Evolutionary conservation across 2,888 invertebrate genomes (phyloP), one percentile per base, ranked within the genome.

Genomic region (Euplagia quadripunctaria): DNA sequence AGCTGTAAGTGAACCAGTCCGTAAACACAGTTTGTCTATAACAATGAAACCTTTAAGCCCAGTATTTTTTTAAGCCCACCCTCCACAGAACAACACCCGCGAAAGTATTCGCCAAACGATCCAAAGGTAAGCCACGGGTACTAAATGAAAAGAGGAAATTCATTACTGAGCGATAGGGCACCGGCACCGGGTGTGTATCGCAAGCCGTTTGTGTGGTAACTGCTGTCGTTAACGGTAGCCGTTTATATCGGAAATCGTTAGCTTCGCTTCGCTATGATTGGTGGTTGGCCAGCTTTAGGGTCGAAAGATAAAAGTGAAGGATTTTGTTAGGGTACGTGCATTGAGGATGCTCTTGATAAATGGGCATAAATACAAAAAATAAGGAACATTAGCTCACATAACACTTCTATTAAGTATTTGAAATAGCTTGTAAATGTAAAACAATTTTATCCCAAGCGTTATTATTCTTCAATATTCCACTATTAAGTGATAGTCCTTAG

Each of bases 211-310:
- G 84, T 83, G 87, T 77, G 85, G 88, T 87, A 89, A 91, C 90
- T 87, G 90, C 85, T 88, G 90, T 85, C 88, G 87, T 89, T 92
- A 91, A 91, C 86, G 86, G 87, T 86, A 81, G 84, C 88, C 85
- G 87, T 88, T 88, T 87, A 86, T 92, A 93, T 94, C 91, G 93
- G 93, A 93, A 92, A 92, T 91, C 91, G 92, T 91, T 90, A 92
- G 89, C 88, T 83, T 87, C 85, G 87, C 88, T 82, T 88, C 87
- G 89, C 89, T 90, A 92, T 92, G 93, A 93, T 92, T 91, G 91
- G 93, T 92, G 91, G 92, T 87, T 79, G 75, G 76, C 87, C 81
- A 80, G 88, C 86, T 84, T 88, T 85, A 82, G 85, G 75, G 80
- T 77, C 70, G 79, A 74, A 76, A 88, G 85, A 87, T 86, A 88